These are phyloP conservation scores for Strix uralensis DNA, from an alignment of 2,113 vertebrate species.

Conservation along the genomic window DNA sequence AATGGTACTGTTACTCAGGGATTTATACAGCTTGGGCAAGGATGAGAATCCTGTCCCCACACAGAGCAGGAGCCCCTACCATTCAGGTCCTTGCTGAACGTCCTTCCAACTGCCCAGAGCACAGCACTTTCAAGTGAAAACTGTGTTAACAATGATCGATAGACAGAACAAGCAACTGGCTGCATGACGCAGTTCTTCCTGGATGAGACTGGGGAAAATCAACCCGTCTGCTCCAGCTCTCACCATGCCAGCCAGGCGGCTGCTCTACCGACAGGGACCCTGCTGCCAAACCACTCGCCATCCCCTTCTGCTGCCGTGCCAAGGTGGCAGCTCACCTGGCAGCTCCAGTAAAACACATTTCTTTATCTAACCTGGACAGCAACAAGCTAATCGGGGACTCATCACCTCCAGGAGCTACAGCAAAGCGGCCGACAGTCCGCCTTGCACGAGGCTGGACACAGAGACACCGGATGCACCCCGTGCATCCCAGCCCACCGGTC, in stretches of 20 bases:
- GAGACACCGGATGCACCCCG: accelerated
- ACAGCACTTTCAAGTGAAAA: background rate
- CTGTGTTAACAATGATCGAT: background rate
- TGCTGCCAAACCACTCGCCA: accelerated
- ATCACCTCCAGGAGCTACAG: background rate
- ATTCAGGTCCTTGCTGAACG: background rate
- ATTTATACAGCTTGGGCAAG: background rate
- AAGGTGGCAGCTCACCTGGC: background rate
- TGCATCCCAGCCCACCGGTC: accelerated
- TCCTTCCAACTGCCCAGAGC: background rate
- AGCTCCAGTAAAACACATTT: background rate
- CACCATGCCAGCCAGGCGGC: background rate
- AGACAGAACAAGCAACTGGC: background rate
- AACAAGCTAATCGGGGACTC: background rate
- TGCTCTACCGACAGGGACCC: background rate
- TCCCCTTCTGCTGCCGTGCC: background rate
- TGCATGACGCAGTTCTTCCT: slow-evolving; percentile 3
- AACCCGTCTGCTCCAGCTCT: accelerated
- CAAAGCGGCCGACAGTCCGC: accelerated
- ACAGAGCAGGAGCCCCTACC: background rate
- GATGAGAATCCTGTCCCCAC: background rate
- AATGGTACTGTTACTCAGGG: slow-evolving; percentile 25
- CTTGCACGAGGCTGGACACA: accelerated
- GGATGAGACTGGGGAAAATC: background rate
- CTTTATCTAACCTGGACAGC: background rate